phyloP scores from a whole-genome alignment of 2,113 vertebrate genomes.

The Chamaetylas fuelleborni region DNA sequence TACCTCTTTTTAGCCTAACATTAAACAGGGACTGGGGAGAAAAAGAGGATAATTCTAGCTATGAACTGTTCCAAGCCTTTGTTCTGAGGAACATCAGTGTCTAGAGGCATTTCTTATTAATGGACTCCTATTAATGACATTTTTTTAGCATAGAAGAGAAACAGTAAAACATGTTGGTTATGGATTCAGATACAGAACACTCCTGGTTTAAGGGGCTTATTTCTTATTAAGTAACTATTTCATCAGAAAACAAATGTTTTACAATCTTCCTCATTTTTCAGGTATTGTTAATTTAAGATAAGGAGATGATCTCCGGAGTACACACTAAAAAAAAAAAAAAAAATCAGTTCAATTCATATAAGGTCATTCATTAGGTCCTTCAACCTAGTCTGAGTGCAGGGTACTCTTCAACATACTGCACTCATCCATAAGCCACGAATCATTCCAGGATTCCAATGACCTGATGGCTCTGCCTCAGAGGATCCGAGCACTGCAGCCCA shows the following conservation, averaged over 20 bases:
- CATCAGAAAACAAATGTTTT: not conserved
- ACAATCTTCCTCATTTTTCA: not conserved
- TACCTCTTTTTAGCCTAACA: not conserved
- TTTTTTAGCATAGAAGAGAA: not conserved
- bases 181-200: not conserved
- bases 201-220: not conserved
- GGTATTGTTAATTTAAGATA: not conserved
- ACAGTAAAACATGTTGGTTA: not conserved
- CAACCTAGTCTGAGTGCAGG: not conserved
- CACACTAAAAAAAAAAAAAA: not conserved
- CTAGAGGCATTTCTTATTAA: not conserved
- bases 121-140: not conserved
- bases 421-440: not conserved
- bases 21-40: not conserved
- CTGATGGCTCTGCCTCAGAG: fast-evolving
- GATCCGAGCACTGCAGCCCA: not conserved
- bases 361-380: not conserved
- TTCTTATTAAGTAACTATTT: not conserved
- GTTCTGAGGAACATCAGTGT: not conserved
- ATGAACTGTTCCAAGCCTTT: not conserved
- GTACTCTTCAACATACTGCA: fast-evolving
- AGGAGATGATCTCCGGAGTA: not conserved
- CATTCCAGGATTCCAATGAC: not conserved
- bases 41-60: not conserved
- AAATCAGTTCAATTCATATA: not conserved